These are phyloP conservation scores for Buceros bicornis DNA, from an alignment of 2,797 vertebrate species.

Conservation along the genomic window DNA sequence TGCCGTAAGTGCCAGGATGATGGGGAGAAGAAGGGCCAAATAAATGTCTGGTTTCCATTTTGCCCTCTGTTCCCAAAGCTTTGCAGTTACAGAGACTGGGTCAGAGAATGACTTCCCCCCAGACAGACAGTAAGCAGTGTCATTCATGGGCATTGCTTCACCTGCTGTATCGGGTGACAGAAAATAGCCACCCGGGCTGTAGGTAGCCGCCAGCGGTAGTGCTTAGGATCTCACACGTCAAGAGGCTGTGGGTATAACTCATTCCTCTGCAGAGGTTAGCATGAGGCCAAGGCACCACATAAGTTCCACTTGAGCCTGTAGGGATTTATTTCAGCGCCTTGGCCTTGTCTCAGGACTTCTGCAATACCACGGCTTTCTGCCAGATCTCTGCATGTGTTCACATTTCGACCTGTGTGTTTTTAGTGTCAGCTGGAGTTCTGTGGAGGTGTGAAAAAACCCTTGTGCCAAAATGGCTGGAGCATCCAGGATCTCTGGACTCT, in stretches of 20 bases:
- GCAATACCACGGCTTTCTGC: conserved; percentile 40
- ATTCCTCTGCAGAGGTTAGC: conserved; percentile 33
- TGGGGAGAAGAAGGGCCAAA: neutral
- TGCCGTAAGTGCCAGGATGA: neutral
- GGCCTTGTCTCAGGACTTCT: conserved; percentile 62
- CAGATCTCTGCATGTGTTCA: conserved; percentile 5
- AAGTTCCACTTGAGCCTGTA: conserved; percentile 51
- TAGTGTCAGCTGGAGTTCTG: conserved; percentile 40
- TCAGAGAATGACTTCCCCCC: neutral
- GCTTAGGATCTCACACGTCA: neutral
- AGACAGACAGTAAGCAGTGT: neutral
- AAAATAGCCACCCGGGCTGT: neutral
- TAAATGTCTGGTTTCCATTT: neutral
- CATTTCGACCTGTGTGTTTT: neutral
- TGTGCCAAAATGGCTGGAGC: conserved; percentile 1
- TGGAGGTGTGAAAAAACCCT: conserved; percentile 19
- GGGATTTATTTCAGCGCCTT: conserved; percentile 58
- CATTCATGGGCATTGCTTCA: conserved; percentile 28
- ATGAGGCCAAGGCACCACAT: conserved; percentile 32
- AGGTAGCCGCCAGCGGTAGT: conserved; percentile 15
- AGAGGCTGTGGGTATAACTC: neutral
- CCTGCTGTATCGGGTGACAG: conserved; percentile 35
- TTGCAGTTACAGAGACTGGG: neutral
- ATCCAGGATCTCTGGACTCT: neutral
- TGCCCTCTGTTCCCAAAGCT: neutral